Conservation (phyloP, 2,888 invertebrate species). For the Drosophila meridionalis region DNA sequence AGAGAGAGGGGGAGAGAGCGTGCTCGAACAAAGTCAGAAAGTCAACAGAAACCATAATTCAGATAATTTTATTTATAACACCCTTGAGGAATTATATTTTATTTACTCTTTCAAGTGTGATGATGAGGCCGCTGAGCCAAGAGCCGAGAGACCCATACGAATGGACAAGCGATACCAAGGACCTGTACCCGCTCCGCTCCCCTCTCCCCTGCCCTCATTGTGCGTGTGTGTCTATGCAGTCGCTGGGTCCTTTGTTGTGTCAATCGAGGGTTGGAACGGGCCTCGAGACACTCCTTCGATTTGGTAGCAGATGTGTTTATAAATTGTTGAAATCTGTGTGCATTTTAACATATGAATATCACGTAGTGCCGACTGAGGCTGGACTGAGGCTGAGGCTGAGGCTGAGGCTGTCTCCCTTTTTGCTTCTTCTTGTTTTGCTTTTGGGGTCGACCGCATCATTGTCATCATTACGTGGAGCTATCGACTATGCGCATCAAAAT, state of each 20-base stretch:
- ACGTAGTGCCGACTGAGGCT: slow-evolving; percentile 44
- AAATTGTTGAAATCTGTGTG: slow-evolving; percentile 80
- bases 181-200: slow-evolving; percentile 36
- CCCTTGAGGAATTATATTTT: slow-evolving; percentile 82
- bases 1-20: not conserved
- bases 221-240: slow-evolving; percentile 28
- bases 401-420: not conserved
- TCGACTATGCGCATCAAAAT: slow-evolving; percentile 13
- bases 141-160: slow-evolving; percentile 28
- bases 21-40: slow-evolving; percentile 62
- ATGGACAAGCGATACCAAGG: slow-evolving; percentile 44
- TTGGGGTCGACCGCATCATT: slow-evolving; percentile 51
- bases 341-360: slow-evolving; percentile 74
- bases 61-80: slow-evolving; percentile 83
- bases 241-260: slow-evolving; percentile 49
- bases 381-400: not conserved
- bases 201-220: slow-evolving; percentile 3
- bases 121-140: slow-evolving; percentile 72
- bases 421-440: no score
- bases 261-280: slow-evolving; percentile 65
- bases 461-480: slow-evolving; percentile 49
- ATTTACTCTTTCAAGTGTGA: slow-evolving; percentile 81
- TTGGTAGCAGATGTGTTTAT: slow-evolving; percentile 76
- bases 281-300: slow-evolving; percentile 70
- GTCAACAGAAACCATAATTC: slow-evolving; percentile 83